Base-by-base conservation (phyloP, 2,797 vertebrate species). In the Periophthalmus magnuspinnatus region DNA sequence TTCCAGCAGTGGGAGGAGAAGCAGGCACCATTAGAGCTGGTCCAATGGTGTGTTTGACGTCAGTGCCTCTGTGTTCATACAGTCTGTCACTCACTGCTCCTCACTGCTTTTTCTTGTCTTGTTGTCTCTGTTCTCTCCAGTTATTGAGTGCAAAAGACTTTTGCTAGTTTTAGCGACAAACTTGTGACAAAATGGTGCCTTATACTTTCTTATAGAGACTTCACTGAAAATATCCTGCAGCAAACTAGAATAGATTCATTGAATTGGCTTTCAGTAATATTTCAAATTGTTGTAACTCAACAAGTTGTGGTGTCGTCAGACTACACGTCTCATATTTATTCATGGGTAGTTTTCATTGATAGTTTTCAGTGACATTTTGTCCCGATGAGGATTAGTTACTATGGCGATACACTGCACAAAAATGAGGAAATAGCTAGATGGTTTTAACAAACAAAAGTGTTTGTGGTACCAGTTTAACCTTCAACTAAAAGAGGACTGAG, bases 81-180 rank as follows among this genome's bases (percentile, higher is more conserved):
- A 84, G 83, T 83, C 85, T 64, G 41, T 65, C 50, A 69, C 90
- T 72, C 80, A 73, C 81, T 87, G 83, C 78, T 81, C 63, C 61
- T 80, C 72, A 75, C 77, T 80, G 79, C 83, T 32, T 11, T 14
- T 82, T 61, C 72, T 61, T 19, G 71, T 86, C 83, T 60, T 80
- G 72, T 28, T 72, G 67, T 78, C 66, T 69, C 61, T 81, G 72
- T 28, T 72, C 68, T 78, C 67, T 70, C 60, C 68, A 38, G 41
- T 70, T 63, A 62, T 47, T 50, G 58, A 38, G 48, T 32, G 52
- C 34, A 24, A 21, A 56, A 38, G 58, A 41, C 56, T 38, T 55
- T 64, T 19, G n/a, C n/a, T 28, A 36, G 7, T 52, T 73, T 67
- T 38, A 65, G 1, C 13, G 33, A 71, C 56, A 79, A 80, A 69